Evolutionary conservation across 1,140 invertebrate species (phyloP).

Genomic region (Drosophila kanapiae): DNA sequence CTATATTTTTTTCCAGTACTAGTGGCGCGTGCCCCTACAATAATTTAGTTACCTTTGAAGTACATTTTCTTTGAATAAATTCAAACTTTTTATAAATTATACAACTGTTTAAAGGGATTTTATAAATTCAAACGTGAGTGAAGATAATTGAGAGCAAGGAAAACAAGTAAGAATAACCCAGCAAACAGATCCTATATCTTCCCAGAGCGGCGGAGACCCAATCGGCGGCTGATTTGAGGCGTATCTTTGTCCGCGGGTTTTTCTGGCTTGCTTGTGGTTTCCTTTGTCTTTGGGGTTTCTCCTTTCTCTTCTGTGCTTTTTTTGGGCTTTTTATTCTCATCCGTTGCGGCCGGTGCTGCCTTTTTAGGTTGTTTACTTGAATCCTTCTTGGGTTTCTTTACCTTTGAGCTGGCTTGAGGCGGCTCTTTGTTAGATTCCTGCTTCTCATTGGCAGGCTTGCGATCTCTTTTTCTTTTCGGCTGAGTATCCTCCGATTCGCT

Average conservation of each 20-base stretch:
- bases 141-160: neutral
- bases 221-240: neutral
- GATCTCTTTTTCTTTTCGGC: conserved; percentile 23
- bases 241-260: conserved; percentile 3
- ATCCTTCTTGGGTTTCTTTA: neutral
- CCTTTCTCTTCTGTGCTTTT: neutral
- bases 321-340: neutral
- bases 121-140: neutral
- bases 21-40: neutral
- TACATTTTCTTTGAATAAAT: neutral
- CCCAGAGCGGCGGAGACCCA: conserved; percentile 5
- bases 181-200: neutral
- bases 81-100: neutral
- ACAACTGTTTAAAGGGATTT: no score
- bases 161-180: neutral
- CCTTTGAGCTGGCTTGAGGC: neutral
- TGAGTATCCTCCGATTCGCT: conserved; percentile 15
- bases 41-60: neutral
- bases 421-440: neutral
- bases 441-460: conserved; percentile 2
- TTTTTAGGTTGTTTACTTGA: neutral
- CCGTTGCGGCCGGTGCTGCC: neutral
- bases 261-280: conserved; percentile 6
- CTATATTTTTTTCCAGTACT: conserved; percentile 10
- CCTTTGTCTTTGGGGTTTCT: neutral